A percentile compares a stretch with the other conserved stretches of the same genome.
Evolutionary conservation across 2,888 invertebrate genomes (phyloP).

Genomic region (Buathra laborator): DNA sequence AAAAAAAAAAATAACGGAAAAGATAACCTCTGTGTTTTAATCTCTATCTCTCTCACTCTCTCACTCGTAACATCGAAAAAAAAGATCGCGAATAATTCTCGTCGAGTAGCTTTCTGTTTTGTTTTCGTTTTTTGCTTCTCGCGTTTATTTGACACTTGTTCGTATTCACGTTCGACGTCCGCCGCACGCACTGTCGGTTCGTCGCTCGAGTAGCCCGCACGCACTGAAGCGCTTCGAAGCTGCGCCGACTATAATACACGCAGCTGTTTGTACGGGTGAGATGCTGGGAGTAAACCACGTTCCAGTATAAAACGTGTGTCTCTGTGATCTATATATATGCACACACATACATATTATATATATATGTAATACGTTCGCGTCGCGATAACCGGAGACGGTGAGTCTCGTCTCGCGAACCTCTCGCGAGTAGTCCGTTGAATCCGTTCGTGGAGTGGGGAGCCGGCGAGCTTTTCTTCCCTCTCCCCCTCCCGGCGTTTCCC

Average conservation of each 20-base stretch:
- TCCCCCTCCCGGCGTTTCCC: slow-evolving; percentile 50
- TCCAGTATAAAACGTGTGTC: neutral
- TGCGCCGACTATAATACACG: slow-evolving; percentile 38
- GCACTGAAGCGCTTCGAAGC: slow-evolving; percentile 56
- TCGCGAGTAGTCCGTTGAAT: slow-evolving; percentile 12
- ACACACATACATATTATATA: neutral
- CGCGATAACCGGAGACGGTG: slow-evolving; percentile 30
- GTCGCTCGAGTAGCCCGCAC: slow-evolving; percentile 48
- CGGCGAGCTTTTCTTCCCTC: slow-evolving; percentile 37
- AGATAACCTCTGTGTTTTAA: neutral
- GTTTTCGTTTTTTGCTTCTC: neutral
- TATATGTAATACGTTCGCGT: slow-evolving; percentile 13
- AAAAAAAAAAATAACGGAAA: neutral
- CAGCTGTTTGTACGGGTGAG: slow-evolving; percentile 14
- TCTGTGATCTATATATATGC: slow-evolving; percentile 11
- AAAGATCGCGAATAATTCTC: neutral
- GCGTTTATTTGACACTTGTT: neutral
- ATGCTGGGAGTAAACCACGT: neutral
- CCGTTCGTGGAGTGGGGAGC: slow-evolving; percentile 29
- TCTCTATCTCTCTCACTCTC: neutral
- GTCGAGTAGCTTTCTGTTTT: too few relatives aligned
- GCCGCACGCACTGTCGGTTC: neutral
- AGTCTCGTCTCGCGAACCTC: slow-evolving; percentile 11
- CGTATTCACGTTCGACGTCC: slow-evolving; percentile 4
- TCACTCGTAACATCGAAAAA: neutral